Evolutionary conservation across 2,113 vertebrate genomes (phyloP).

Genomic region (Cnemophilus loriae): DNA sequence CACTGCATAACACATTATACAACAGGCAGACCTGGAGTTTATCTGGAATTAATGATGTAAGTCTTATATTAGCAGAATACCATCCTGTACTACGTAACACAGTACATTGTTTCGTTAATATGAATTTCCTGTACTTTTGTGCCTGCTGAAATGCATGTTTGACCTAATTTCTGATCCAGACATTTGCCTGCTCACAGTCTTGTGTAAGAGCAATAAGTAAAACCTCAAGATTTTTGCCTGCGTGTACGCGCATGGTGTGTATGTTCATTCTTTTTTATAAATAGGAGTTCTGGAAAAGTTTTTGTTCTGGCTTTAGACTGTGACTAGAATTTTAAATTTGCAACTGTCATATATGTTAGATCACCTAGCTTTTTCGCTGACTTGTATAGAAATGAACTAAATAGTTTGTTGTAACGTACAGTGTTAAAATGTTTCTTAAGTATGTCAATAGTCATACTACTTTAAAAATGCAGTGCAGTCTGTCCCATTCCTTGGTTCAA

Average conservation of each 20-base stretch:
- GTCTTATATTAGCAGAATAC: constrained; percentile 48
- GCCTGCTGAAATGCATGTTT: constrained; percentile 66
- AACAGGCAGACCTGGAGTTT: constrained; percentile 65
- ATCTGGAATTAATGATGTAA: constrained; percentile 57
- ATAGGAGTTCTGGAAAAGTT: neutral
- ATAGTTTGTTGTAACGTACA: constrained; percentile 21
- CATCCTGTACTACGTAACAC: constrained; percentile 41
- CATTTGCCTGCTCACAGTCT: constrained; percentile 29
- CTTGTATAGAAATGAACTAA: constrained; percentile 29
- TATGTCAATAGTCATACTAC: constrained; percentile 13
- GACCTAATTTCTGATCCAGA: constrained; percentile 69
- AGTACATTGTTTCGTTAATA: constrained; percentile 42
- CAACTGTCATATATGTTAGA: constrained; percentile 4
- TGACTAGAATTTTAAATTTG: constrained; percentile 6
- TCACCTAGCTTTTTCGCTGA: constrained; percentile 27
- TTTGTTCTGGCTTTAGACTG: constrained; percentile 26
- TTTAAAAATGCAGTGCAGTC: constrained; percentile 39
- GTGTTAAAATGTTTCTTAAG: constrained; percentile 32
- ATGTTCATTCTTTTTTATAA: neutral
- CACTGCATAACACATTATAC: constrained; percentile 49
- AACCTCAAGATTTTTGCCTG: constrained; percentile 27
- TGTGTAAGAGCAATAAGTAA: constrained; percentile 51
- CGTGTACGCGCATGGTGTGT: neutral
- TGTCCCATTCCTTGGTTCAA: neutral
- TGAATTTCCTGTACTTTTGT: constrained; percentile 52